Evolutionary conservation across 2,797 vertebrate genomes (phyloP), one percentile per base, ranked within the genome.

Genomic region (Phataginus tricuspis): DNA sequence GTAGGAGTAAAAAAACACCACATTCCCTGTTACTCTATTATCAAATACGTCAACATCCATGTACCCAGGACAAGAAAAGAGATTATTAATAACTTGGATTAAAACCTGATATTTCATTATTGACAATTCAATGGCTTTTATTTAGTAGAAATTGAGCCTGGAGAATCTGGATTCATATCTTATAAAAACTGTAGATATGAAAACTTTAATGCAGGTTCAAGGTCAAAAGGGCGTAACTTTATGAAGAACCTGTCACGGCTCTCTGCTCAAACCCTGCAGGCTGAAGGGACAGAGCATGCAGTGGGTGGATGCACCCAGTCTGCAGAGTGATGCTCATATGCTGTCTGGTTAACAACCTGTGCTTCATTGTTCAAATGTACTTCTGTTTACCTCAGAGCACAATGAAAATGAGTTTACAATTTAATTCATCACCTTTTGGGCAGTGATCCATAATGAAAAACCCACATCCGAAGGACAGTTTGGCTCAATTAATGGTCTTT

Each of bases 371-470:
- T 94, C 98, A 97, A 97, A 97, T 29, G 94, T 86, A 94, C 96
- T 92, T 86, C 69, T 91, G 79, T 96, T 97, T 95, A 53, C 97
- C 96, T 93, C 95, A 97, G 96, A 96, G 97, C 95, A 97, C 95
- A 96, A 94, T 90, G 87, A 88, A 97, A 98, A 97, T 93, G 97
- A 98, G 94, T 90, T 98, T 94, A 98, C 89, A 96, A 23, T 93
- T 94, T 96, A 98, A 98, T 98, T 97, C 96, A 98, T 98, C 97
- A 98, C 96, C 97, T 98, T 98, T 97, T 97, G 96, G 96, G 97
- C 96, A 97, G 85, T 92, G 95, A 98, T 97, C 96, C 97, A 97
- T 75, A 75, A 86, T 95, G 96, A 96, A 98, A 98, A 97, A 96
- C 85, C 97, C 96, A 97, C 72, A 98, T 97, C 93, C 97, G 98